These are phyloP conservation scores for Bradynema listronoti DNA, from an alignment of 1,140 invertebrate genomes.

Conservation along the genomic window DNA sequence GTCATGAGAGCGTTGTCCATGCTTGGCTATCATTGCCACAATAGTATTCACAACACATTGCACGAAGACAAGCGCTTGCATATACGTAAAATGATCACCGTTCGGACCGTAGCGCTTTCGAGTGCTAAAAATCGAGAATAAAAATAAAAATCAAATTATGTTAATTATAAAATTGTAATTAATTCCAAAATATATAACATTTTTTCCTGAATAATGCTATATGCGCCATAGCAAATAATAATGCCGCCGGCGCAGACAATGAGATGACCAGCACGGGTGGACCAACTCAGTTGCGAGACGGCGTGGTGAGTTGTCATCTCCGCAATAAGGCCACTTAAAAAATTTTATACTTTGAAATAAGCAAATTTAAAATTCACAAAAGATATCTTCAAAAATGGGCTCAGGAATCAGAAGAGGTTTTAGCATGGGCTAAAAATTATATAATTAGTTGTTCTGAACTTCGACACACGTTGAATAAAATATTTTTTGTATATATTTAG, in stretches of 20 bases:
- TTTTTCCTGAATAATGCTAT: slow-evolving; percentile 40
- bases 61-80: slow-evolving; percentile 41
- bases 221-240: slow-evolving; percentile 40
- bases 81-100: slow-evolving; percentile 36
- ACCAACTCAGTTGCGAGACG: slow-evolving; percentile 29
- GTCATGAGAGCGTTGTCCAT: slow-evolving; percentile 9
- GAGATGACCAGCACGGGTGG: slow-evolving; percentile 28
- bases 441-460: too few species aligned
- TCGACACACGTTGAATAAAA: too few species aligned
- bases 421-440: too few species aligned
- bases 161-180: slow-evolving; percentile 1
- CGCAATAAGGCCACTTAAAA: too few species aligned
- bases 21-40: slow-evolving; percentile 5
- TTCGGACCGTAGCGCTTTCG: slow-evolving; percentile 29
- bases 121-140: slow-evolving; percentile 42
- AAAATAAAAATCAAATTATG: too few species aligned
- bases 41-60: slow-evolving; percentile 40
- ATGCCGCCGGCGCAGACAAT: slow-evolving; percentile 35
- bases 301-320: slow-evolving; percentile 20
- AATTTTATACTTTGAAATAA: not conserved
- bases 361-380: not conserved
- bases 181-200: slow-evolving; percentile 32
- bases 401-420: too few species aligned
- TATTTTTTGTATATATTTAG: too few species aligned
- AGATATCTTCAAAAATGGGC: too few species aligned